Conservation (phyloP, 2,797 vertebrate species). For the Hephaestus fuliginosus region DNA sequence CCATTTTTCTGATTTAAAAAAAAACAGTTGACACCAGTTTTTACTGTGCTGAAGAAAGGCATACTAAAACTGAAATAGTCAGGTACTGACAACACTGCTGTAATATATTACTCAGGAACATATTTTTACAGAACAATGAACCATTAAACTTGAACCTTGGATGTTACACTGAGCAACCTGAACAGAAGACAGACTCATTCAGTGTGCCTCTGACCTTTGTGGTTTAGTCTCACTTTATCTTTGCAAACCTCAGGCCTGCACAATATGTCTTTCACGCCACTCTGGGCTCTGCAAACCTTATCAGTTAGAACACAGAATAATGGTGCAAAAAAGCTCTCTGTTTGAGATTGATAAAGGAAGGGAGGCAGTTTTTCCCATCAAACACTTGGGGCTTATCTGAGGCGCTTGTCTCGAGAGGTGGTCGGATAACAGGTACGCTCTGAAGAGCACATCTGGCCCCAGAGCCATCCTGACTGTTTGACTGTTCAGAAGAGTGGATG, state of each 20-base stretch:
- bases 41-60: not conserved
- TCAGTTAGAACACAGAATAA: constrained; percentile 73
- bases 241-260: constrained; percentile 38
- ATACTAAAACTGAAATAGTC: not conserved
- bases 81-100: not conserved
- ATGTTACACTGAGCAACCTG: constrained; percentile 8
- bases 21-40: not conserved
- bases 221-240: constrained; percentile 60
- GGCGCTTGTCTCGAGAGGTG: constrained; percentile 62
- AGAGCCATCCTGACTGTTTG: constrained; percentile 37
- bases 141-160: constrained; percentile 34
- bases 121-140: not conserved
- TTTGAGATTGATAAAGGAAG: constrained; percentile 80
- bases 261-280: constrained; percentile 67
- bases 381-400: constrained; percentile 75
- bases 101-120: not conserved
- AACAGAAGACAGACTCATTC: constrained; percentile 21
- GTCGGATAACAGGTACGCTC: constrained; percentile 51
- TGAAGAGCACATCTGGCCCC: constrained; percentile 54
- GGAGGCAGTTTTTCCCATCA: constrained; percentile 71
- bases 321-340: constrained; percentile 63
- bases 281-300: constrained; percentile 70
- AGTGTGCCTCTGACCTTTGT: constrained; percentile 61
- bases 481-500: constrained; percentile 14
- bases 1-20: not conserved